phyloP scores from a whole-genome alignment of 2,113 vertebrate genomes.

The Aldabrachelys gigantea region DNA sequence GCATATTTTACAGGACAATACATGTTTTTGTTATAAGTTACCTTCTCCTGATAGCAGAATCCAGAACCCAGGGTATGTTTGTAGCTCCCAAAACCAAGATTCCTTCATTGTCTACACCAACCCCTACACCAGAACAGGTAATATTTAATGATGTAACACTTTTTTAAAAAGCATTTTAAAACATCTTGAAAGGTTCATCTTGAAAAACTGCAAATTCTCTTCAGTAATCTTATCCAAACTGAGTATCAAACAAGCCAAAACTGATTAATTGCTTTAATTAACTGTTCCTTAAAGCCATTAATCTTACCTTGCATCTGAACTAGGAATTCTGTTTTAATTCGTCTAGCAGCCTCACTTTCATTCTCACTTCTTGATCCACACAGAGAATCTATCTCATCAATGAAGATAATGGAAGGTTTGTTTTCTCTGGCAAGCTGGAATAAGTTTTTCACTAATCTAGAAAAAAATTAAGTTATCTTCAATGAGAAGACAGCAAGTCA shows the following conservation, averaged over 20 bases:
- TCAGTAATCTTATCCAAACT: not conserved
- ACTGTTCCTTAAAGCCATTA: not conserved
- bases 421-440: slow-evolving; percentile 94
- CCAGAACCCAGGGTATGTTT: slow-evolving; percentile 98
- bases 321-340: slow-evolving; percentile 97
- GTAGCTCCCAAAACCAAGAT: slow-evolving; percentile 97
- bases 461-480: slow-evolving; percentile 48
- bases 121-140: slow-evolving; percentile 81
- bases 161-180: not conserved
- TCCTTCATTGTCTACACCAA: slow-evolving; percentile 95
- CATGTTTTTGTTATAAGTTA: slow-evolving; percentile 56
- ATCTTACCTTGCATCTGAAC: slow-evolving; percentile 96
- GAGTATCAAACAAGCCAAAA: accelerated
- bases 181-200: not conserved
- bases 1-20: not conserved
- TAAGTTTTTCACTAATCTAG: slow-evolving; percentile 95
- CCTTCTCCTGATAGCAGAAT: slow-evolving; percentile 98
- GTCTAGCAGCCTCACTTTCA: slow-evolving; percentile 95
- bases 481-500: not conserved
- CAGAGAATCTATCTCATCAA: slow-evolving; percentile 97
- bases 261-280: not conserved
- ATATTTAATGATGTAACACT: not conserved
- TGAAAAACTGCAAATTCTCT: not conserved
- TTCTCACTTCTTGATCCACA: slow-evolving; percentile 97
- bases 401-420: slow-evolving; percentile 98